Evolutionary conservation across 2,888 invertebrate species (phyloP), one percentile per base, ranked within the genome.

Genomic region (Rhagonycha lutea): DNA sequence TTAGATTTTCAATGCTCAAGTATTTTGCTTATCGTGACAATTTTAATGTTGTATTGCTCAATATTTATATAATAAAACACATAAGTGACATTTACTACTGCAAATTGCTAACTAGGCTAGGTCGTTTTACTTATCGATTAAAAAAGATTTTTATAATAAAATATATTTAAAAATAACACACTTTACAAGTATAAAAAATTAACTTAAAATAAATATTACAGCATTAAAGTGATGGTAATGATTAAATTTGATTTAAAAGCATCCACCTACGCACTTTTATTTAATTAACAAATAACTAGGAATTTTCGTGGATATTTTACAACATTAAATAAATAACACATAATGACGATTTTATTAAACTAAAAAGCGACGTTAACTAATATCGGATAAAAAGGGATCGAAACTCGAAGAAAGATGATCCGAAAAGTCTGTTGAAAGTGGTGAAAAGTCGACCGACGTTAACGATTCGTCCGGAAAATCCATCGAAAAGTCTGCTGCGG

Each of bases 381-480:
- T 85, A 67, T 85, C 84, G 32, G 83, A 82, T 26, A 87, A 77
- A 75, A 87, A 87, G 18, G 86, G 84, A 79, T 87, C 87, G 75
- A 86, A 87, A 24, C 26, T 18, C 5, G 83, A 83, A 14, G 83
- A 81, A 72, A 87, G 81, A 76, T 86, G 86, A 72, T 87, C 85
- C 12, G 84, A 81, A 74, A 87, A 83, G 76, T 86, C 87, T 5
- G 86, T 86, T 29, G 86, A 87, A 18, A 87, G 73, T 1, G 86
- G 84, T 32, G 84, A 80, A 80, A 88, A 86, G 77, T 87, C 87
- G 18, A 86, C 84, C 1, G 86, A 82, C 3, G 85, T 85, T n/a
- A 87, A 79, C 14, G 87, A 85, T 75, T 86, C 86, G 65, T 87
- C 87, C 8, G 85, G 83, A 75, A 88, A 86, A 76, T 87, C 87